A percentile compares a stretch with the other conserved stretches of the same genome.
phyloP scores from a whole-genome alignment of 30 jellyfish, hydroid and myxozoan species.

The Sanderia malayensis region DNA sequence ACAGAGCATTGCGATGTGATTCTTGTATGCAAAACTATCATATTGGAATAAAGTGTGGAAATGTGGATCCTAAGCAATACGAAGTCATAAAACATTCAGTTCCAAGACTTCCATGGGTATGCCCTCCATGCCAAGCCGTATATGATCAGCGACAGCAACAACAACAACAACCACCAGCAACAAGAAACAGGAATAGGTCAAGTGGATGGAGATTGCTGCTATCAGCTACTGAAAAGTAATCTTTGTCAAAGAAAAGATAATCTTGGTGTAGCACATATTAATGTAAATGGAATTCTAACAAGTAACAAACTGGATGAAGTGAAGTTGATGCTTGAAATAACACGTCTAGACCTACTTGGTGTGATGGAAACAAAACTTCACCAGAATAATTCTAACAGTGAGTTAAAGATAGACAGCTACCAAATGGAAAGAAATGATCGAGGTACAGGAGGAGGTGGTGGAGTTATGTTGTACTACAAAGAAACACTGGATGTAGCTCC shows the following conservation, averaged over 20 bases:
- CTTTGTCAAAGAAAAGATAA: conserved; percentile 39
- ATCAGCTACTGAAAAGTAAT: conserved; percentile 32
- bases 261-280: conserved; percentile 34
- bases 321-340: conserved; percentile 37
- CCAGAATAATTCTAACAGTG: conserved; percentile 26
- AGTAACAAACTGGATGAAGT: conserved; percentile 34
- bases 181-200: conserved; percentile 37
- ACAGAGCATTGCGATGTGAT: conserved; percentile 13
- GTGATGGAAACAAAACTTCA: conserved; percentile 24
- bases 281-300: conserved; percentile 44
- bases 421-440: conserved; percentile 38
- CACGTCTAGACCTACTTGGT: conserved; percentile 35
- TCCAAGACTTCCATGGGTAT: conserved; percentile 36
- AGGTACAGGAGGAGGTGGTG: conserved; percentile 32
- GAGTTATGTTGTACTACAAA: conserved; percentile 39
- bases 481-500: conserved; percentile 42
- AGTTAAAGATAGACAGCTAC: conserved; percentile 39
- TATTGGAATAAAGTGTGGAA: conserved; percentile 24
- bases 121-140: conserved; percentile 46
- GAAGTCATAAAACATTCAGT: conserved; percentile 6
- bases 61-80: conserved; percentile 9
- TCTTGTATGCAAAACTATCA: conserved; percentile 8
- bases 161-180: conserved; percentile 1
- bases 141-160: conserved; percentile 13
- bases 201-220: conserved; percentile 26